A percentile compares a stretch with the other conserved stretches of the same genome.
Evolutionary conservation across 2,113 vertebrate genomes (phyloP).

Genomic region (Bufo gargarizans): DNA sequence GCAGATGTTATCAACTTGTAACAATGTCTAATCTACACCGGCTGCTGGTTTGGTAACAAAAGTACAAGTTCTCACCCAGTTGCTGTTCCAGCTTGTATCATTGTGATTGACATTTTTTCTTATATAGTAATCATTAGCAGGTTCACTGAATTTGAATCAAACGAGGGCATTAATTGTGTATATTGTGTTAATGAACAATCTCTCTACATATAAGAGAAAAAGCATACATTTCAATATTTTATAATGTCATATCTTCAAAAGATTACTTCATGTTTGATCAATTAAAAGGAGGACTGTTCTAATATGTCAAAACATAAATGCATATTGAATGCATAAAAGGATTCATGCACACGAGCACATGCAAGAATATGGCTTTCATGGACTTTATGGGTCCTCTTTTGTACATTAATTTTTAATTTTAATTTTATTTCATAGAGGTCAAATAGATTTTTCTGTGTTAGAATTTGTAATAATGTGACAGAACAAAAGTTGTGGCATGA

Average conservation of each 20-base stretch:
- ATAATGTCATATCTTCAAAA: background rate
- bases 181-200: background rate
- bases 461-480: too few relatives aligned
- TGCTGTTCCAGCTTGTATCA: constrained; percentile 60
- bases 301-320: background rate
- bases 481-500: too few relatives aligned
- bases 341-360: background rate
- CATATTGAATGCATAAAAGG: background rate
- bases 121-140: background rate
- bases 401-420: too few relatives aligned
- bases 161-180: too few relatives aligned
- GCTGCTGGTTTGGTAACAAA: constrained; percentile 72
- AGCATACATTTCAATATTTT: background rate
- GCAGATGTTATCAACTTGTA: constrained; percentile 86
- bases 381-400: too few relatives aligned
- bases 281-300: background rate
- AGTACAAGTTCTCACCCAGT: constrained; percentile 74
- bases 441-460: too few relatives aligned
- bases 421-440: too few relatives aligned
- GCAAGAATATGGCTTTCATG: background rate
- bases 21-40: constrained; percentile 80
- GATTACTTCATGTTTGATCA: background rate
- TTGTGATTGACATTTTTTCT: background rate
- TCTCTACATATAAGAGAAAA: background rate
- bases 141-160: background rate